A percentile compares a stretch with the other conserved stretches of the same genome.
These are phyloP conservation scores for Moxostoma hubbsi DNA, from an alignment of 2,797 vertebrate genomes.

Conservation along the genomic window DNA sequence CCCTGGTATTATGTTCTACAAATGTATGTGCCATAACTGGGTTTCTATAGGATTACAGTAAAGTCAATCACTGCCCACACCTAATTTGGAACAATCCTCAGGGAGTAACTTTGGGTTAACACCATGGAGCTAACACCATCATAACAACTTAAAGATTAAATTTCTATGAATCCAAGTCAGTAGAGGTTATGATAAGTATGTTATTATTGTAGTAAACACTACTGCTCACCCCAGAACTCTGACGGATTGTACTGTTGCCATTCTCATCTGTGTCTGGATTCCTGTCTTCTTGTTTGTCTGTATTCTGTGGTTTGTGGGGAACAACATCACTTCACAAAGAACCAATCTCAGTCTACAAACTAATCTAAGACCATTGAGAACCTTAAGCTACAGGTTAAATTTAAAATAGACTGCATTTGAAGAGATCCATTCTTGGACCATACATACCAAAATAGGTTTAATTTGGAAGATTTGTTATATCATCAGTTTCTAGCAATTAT, in stretches of 20 bases:
- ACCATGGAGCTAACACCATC: background rate
- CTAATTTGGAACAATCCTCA: too few relatives aligned
- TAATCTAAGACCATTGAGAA: background rate
- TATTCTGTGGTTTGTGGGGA: conserved; percentile 82
- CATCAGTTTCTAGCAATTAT: background rate
- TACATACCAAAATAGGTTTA: background rate
- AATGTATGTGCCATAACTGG: background rate
- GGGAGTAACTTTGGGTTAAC: too few relatives aligned
- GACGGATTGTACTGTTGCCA: conserved; percentile 78
- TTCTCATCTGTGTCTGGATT: conserved; percentile 81
- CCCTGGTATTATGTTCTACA: background rate
- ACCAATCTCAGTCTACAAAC: conserved; percentile 18
- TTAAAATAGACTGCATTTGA: conserved; percentile 1
- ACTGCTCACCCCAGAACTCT: conserved; percentile 81
- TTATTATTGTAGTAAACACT: conserved; percentile 12
- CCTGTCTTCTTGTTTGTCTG: conserved; percentile 81
- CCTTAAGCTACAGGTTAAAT: background rate
- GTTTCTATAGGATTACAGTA: background rate
- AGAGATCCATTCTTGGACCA: background rate
- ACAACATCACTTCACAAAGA: conserved; percentile 79
- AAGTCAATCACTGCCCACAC: background rate
- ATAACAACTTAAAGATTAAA: background rate
- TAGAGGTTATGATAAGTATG: background rate
- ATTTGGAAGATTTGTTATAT: background rate
- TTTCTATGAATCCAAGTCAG: background rate